Evolutionary conservation across 1,140 invertebrate species (phyloP), one percentile per base, ranked within the genome.

Genomic region (Hypothenemus hampei): DNA sequence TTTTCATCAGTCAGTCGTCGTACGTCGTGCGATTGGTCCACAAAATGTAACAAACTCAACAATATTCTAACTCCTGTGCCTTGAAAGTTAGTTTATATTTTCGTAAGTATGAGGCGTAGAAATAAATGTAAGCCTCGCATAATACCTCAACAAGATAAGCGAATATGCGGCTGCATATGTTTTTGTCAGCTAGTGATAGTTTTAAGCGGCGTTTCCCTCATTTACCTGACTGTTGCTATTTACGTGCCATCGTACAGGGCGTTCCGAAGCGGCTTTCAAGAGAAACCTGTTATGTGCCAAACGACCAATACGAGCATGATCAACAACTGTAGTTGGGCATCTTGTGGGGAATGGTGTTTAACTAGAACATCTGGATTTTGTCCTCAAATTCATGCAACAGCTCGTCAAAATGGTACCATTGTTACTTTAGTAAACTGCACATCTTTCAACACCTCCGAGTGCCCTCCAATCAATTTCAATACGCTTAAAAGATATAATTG

Each of bases 271-370:
- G 89, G 87, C 8, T 91, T 91, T 67, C 81, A 82, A 64, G 82
- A 85, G 57, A 80, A 79, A 5, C 88, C 89, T 0, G 86, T 89
- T 18, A 93, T 93, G 87, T 93, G 91, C 73, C 91, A 89, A 35
- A 93, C 91, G 11, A 85, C 87, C 20, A 77, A 86, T 8, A 85
- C 87, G 11, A 80, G 84, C 19, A 85, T 85, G 66, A 81, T 83
- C 61, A 87, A 91, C 56, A 86, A 82, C 66, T 91, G 89, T 67
- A 86, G 87, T 22, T 89, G 87, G 85, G 87, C 86, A 43, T 89
- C 88, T 18, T 93, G 91, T 65, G 87, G 88, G 0, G 91, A 94
- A 69, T 93, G 91, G 91, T 94, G 90, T 54, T 75, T 94, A 22
- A 91, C 89, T 56, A 93, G 93, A 66, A 89, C 87, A 0, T 88